Conservation (phyloP, 2,797 vertebrate genomes). For the Bovichtus diacanthus region DNA sequence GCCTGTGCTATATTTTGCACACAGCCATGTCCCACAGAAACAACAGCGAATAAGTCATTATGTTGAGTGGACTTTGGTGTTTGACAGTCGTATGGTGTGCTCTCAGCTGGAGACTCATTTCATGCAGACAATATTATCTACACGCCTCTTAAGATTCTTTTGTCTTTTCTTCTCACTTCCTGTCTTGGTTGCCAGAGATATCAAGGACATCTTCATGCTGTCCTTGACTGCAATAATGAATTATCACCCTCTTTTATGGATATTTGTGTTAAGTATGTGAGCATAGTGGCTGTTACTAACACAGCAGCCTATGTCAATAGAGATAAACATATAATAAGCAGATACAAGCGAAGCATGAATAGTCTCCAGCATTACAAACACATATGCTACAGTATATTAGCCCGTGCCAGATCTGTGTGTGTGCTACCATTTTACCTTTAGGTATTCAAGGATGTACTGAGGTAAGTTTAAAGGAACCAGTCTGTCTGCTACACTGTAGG, state of each 20-base stretch:
- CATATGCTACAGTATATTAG: not conserved
- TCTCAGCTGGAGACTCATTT: constrained; percentile 10
- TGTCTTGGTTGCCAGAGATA: constrained; percentile 10
- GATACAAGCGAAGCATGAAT: constrained; percentile 1
- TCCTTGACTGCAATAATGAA: constrained; percentile 29
- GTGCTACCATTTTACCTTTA: no score
- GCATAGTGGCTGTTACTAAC: not conserved
- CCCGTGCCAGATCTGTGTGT: constrained; percentile 8
- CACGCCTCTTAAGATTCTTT: not conserved
- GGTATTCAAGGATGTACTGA: not conserved
- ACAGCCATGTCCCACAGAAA: constrained; percentile 31
- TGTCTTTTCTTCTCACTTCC: constrained; percentile 20
- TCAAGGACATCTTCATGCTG: constrained; percentile 29
- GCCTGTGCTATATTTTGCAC: constrained; percentile 38
- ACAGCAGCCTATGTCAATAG: not conserved
- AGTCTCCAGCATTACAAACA: constrained; percentile 4
- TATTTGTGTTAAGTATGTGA: constrained; percentile 10
- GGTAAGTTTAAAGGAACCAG: constrained; percentile 15
- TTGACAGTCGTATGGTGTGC: not conserved
- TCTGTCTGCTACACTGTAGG: constrained; percentile 1
- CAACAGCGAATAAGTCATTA: constrained; percentile 3
- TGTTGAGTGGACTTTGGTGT: constrained; percentile 27
- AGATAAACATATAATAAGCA: not conserved
- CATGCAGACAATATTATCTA: constrained; percentile 17
- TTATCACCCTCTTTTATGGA: constrained; percentile 1